Base-by-base conservation (phyloP, 1,140 invertebrate genomes). In the Nasonia giraulti region DNA sequence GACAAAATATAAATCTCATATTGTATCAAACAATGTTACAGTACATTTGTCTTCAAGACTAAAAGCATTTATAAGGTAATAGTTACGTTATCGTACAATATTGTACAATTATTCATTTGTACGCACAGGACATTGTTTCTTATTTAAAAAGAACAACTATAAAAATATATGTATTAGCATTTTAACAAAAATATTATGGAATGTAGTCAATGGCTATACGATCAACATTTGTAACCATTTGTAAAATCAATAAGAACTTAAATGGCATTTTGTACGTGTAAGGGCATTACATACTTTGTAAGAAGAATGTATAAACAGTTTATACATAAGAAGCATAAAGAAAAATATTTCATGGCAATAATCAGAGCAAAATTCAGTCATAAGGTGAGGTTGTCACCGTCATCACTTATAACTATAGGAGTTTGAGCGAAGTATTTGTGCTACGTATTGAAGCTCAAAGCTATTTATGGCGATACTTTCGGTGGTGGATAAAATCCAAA, bases 401-500 rank as follows among this genome's bases (percentile, higher is more conserved):
- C 33, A 71, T 31, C 55, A 81, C 33, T 50, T 47, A 80, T 47
- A 55, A 47, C 7, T 23, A 82, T 81, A 47, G 7, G 8, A 80
- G 8, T 40, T 80, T 37, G 47, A 5, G 68, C 84, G 6, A 20
- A 79, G 14, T 73, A 2, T 79, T 86, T 83, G 80, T 83, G 68
- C 76, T 83, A 37, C 20, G 4, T 62, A 50, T 33, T 62, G 17
- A 50, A 77, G n/a, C 40, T 68, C 62, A 82, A 74, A 83, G 40
- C 87, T 87, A 86, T 75, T 55, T 78, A 20, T 82, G 47, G 44
- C 17, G 23, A 74, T 37, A 5, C 71, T 75, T 62, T 1, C 40
- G 62, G 4, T 85, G 62, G 17, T 77, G 91, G 90, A 47, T 88
- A 88, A 73, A 91, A 90, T 33, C 98, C 98, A 93, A 99, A 99